phyloP scores from a whole-genome alignment of 2,797 vertebrate genomes.

The Octomys mimax region DNA sequence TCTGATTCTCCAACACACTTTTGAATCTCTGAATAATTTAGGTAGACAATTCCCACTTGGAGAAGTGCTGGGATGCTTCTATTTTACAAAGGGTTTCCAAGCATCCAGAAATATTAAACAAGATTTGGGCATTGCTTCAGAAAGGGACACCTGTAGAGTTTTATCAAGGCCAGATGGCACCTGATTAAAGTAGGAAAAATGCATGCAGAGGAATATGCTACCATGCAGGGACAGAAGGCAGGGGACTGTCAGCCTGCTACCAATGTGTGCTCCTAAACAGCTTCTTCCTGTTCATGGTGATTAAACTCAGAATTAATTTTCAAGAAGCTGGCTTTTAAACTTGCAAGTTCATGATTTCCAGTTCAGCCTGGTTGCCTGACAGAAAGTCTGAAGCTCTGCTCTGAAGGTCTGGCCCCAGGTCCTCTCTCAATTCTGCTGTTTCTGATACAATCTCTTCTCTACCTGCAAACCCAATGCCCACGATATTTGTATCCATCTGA shows the following conservation, averaged over 20 bases:
- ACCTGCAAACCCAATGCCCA: neutral
- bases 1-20: neutral
- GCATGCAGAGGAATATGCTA: neutral
- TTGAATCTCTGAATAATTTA: neutral
- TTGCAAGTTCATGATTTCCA: neutral
- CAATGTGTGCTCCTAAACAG: neutral
- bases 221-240: neutral
- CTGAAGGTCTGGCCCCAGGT: neutral
- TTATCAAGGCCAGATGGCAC: slow-evolving; percentile 27
- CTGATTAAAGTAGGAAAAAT: neutral
- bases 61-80: neutral
- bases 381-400: neutral
- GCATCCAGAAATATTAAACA: neutral
- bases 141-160: neutral
- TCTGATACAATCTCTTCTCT: neutral
- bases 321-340: neutral
- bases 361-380: neutral
- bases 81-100: neutral
- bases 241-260: neutral
- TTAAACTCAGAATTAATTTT: neutral
- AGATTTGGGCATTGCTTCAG: slow-evolving; percentile 2
- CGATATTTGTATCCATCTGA: neutral
- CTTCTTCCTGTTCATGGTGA: neutral
- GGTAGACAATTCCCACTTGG: neutral
- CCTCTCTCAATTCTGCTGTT: neutral